phyloP scores from a whole-genome alignment of 2,888 invertebrate genomes.

The Galerucella pusilla region DNA sequence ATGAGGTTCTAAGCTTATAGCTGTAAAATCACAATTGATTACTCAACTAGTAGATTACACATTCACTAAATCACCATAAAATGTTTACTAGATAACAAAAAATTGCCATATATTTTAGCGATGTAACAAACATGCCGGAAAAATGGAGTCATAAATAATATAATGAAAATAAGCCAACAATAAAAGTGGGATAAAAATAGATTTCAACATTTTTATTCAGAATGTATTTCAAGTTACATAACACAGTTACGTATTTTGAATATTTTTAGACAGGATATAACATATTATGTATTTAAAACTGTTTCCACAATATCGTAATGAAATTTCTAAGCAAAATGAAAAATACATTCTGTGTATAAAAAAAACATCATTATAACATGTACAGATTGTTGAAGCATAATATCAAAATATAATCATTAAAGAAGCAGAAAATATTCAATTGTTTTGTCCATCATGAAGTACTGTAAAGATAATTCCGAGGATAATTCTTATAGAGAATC shows the following conservation, averaged over 20 bases:
- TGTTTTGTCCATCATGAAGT: too few species aligned
- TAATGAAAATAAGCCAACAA: conserved; percentile 3
- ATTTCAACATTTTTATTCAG: not conserved
- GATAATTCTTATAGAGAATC: not conserved
- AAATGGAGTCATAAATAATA: not conserved
- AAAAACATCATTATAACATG: not conserved
- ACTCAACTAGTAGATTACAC: not conserved
- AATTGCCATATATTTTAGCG: not conserved
- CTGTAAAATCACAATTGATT: conserved; percentile 60
- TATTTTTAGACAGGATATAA: not conserved
- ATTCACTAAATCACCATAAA: not conserved
- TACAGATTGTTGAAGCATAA: conserved; percentile 3
- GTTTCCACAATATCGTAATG: not conserved
- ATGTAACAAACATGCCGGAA: not conserved
- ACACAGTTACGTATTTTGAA: not conserved
- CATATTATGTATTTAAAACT: conserved; percentile 1
- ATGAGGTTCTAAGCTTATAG: conserved; percentile 81
- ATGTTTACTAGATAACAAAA: not conserved
- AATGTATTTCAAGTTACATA: not conserved
- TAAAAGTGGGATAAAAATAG: not conserved
- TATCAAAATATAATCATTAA: not conserved
- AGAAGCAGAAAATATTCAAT: not conserved
- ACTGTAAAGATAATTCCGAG: too few species aligned
- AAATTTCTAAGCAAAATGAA: not conserved
- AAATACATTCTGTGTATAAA: conserved; percentile 6